These are phyloP conservation scores for Microctonus hyperodae DNA, from an alignment of 2,888 invertebrate genomes.

Conservation along the genomic window DNA sequence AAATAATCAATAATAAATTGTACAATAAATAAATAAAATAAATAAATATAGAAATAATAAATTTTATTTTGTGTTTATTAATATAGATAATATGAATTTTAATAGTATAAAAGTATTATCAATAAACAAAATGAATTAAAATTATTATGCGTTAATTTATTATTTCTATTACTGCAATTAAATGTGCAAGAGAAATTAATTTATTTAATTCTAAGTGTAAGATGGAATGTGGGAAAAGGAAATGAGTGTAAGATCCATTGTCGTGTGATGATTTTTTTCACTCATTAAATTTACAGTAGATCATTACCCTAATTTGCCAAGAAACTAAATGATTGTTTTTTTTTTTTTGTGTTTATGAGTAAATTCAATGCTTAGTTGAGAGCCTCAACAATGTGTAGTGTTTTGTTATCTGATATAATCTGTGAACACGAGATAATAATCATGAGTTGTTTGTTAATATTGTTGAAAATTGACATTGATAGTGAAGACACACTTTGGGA, in stretches of 20 bases:
- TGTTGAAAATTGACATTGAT: not conserved
- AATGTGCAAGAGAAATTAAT: no score
- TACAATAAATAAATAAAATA: no score
- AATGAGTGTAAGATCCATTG: slow-evolving; percentile 27
- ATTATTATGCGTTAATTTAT: no score
- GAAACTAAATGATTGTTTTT: slow-evolving; percentile 30
- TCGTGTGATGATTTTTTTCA: slow-evolving; percentile 33
- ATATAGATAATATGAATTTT: no score
- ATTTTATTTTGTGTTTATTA: no score
- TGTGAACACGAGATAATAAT: not conserved
- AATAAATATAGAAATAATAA: no score
- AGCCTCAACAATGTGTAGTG: slow-evolving; percentile 34
- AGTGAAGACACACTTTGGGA: no score
- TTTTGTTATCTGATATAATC: not conserved
- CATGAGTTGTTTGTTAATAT: not conserved
- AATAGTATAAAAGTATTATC: no score
- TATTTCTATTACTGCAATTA: no score
- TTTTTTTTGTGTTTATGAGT: slow-evolving; percentile 23
- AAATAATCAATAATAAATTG: no score
- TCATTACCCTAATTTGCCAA: slow-evolving; percentile 31
- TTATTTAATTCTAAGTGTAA: not conserved
- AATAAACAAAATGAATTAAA: no score
- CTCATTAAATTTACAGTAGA: slow-evolving; percentile 30
- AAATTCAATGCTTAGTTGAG: not conserved
- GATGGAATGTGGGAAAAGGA: not conserved